Conservation (phyloP, 2,797 vertebrate species). For the Cottoperca gobio region DNA sequence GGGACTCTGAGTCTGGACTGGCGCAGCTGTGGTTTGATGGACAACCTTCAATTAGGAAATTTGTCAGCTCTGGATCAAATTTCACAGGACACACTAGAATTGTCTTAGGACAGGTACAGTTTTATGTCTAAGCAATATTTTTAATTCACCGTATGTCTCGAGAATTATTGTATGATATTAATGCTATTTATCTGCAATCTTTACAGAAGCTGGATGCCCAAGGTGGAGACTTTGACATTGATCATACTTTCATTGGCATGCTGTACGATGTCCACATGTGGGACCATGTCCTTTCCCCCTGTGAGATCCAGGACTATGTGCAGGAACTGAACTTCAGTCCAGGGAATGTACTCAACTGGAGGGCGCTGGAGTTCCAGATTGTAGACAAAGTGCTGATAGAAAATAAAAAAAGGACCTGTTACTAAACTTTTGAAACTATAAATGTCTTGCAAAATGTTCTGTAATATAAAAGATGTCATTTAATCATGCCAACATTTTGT, state of each 20-base stretch:
- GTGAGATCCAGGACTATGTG: constrained; percentile 60
- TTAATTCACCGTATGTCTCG: background rate
- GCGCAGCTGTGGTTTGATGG: constrained; percentile 75
- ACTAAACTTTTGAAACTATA: constrained; percentile 8
- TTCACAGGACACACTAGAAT: constrained; percentile 19
- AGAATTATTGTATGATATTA: background rate
- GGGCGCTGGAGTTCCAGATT: constrained; percentile 36
- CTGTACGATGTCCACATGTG: constrained; percentile 74
- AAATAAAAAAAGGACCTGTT: constrained; percentile 23
- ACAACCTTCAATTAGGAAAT: constrained; percentile 65
- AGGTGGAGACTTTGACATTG: constrained; percentile 57
- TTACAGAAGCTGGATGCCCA: constrained; percentile 72
- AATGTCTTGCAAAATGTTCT: background rate
- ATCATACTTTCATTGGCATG: constrained; percentile 74
- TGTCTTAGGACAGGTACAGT: constrained; percentile 69
- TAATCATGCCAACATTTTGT: background rate
- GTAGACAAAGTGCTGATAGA: constrained; percentile 53
- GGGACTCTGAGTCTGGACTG: constrained; percentile 70
- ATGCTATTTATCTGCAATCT: background rate
- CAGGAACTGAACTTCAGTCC: constrained; percentile 51
- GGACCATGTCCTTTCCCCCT: constrained; percentile 62
- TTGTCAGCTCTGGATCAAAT: constrained; percentile 11
- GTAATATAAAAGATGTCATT: background rate
- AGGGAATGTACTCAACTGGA: constrained; percentile 69
- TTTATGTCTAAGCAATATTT: background rate